Conservation (phyloP, 2,113 vertebrate species). For the Cepphus grylle region DNA sequence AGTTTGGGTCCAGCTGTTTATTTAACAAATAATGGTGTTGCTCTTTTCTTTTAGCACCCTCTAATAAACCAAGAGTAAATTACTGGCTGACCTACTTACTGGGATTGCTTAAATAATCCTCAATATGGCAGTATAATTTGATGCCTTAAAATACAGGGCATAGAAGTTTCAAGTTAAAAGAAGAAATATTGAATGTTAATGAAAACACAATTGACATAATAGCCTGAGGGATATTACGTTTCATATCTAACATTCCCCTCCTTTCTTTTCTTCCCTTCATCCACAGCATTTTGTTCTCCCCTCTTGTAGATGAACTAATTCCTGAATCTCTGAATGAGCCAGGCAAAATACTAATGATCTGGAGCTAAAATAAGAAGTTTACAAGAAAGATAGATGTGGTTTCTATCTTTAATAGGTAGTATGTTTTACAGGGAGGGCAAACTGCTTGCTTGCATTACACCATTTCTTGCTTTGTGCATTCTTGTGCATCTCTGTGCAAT, state of each 20-base stretch:
- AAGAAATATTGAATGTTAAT: slow-evolving; percentile 16
- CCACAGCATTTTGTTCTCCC: background rate
- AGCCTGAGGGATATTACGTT: background rate
- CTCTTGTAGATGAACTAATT: background rate
- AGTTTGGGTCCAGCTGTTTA: slow-evolving; percentile 9
- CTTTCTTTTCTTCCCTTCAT: background rate
- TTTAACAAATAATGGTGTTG: slow-evolving; percentile 19
- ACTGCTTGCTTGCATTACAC: background rate
- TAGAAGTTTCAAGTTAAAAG: slow-evolving; percentile 29
- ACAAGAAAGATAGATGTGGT: background rate
- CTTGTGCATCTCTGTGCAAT: background rate
- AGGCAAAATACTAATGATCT: background rate
- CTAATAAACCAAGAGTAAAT: slow-evolving; percentile 53
- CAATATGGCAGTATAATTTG: slow-evolving; percentile 47
- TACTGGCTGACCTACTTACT: slow-evolving; percentile 63
- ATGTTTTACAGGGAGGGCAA: background rate
- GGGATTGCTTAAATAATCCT: slow-evolving; percentile 63
- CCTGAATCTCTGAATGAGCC: background rate
- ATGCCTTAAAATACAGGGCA: slow-evolving; percentile 43
- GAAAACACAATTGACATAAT: background rate
- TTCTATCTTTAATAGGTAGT: background rate
- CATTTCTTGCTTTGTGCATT: background rate
- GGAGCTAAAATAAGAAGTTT: background rate
- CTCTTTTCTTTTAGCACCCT: slow-evolving; percentile 33
- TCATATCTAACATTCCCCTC: background rate